A percentile compares a stretch with the other conserved stretches of the same genome.
phyloP scores from a whole-genome alignment of 2,797 vertebrate species.

The Squalus acanthias region DNA sequence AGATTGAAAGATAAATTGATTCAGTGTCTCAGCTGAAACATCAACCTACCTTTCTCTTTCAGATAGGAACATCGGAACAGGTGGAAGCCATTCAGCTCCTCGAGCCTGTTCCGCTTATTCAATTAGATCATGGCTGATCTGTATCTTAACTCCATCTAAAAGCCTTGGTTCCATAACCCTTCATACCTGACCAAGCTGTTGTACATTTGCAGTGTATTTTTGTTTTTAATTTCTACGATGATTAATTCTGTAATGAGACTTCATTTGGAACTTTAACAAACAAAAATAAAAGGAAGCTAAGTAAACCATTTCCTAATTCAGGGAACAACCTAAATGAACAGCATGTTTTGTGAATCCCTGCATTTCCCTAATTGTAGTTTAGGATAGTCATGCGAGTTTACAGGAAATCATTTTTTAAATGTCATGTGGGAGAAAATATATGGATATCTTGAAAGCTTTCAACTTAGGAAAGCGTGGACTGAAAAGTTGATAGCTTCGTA shows the following conservation, averaged over 20 bases:
- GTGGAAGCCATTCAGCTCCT: not conserved
- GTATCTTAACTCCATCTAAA: not conserved
- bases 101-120: not conserved
- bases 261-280: not conserved
- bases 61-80: not conserved
- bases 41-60: not conserved
- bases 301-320: not conserved
- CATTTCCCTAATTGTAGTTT: not conserved
- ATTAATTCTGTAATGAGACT: not conserved
- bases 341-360: not conserved
- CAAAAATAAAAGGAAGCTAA: not conserved
- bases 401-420: not conserved
- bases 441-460: not conserved
- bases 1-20: not conserved
- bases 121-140: not conserved
- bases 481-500: not conserved
- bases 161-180: not conserved
- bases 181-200: not conserved
- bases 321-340: not conserved
- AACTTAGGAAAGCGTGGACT: not conserved
- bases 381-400: not conserved
- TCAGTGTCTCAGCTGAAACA: not conserved
- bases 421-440: not conserved
- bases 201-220: not conserved
- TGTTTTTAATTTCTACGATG: not conserved